Evolutionary conservation across 2,113 vertebrate species (phyloP).

Genomic region (Oncorhynchus keta): DNA sequence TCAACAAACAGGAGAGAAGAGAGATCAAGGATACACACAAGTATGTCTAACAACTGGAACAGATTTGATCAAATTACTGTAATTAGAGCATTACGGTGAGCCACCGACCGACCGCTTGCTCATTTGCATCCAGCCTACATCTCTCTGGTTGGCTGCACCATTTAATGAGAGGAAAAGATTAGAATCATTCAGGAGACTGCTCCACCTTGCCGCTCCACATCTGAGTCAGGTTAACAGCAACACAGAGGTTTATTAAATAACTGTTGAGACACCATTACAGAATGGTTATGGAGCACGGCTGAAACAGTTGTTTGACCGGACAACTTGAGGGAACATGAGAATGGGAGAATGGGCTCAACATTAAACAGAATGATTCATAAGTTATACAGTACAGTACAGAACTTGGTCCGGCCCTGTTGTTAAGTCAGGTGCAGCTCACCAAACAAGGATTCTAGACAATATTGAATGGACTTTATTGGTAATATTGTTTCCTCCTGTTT

Average conservation of each 20-base stretch:
- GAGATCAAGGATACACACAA: conserved; percentile 83
- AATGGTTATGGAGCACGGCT: conserved; percentile 51
- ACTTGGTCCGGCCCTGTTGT: too few relatives aligned
- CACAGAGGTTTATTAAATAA: conserved; percentile 89
- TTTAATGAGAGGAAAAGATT: conserved; percentile 98
- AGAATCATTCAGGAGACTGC: conserved; percentile 92
- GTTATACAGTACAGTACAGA: too few relatives aligned
- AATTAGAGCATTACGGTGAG: conserved; percentile 93
- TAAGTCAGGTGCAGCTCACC: too few relatives aligned
- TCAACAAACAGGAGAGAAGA: conserved; percentile 42
- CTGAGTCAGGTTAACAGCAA: conserved; percentile 89
- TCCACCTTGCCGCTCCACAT: conserved; percentile 87
- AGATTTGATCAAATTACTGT: conserved; percentile 94
- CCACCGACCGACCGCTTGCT: conserved; percentile 69
- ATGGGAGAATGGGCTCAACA: not conserved
- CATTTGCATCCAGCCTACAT: conserved; percentile 90
- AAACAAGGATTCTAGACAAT: too few relatives aligned
- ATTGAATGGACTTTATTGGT: too few relatives aligned
- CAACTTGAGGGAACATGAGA: conserved; percentile 24
- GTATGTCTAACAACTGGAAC: conserved; percentile 90
- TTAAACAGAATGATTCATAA: not conserved
- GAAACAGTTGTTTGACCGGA: not conserved
- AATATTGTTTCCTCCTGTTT: too few relatives aligned
- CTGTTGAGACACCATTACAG: conserved; percentile 86
- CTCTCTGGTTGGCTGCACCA: conserved; percentile 92